Evolutionary conservation across 2,113 vertebrate genomes (phyloP).

Genomic region (Rallus limicola): DNA sequence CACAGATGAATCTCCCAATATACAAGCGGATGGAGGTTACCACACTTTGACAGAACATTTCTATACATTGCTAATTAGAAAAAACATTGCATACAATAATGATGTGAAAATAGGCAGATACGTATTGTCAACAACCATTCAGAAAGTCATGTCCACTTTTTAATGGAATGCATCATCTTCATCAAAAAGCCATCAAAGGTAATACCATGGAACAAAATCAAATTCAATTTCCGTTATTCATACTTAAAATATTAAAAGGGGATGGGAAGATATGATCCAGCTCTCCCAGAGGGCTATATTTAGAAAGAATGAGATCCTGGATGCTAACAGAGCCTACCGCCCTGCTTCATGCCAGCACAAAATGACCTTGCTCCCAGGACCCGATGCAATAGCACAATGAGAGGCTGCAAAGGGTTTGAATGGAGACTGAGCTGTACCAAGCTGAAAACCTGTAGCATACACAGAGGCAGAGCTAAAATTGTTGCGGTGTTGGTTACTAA

Average conservation of each 20-base stretch:
- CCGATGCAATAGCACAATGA: neutral
- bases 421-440: neutral
- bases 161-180: neutral
- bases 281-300: neutral
- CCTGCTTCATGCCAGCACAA: neutral
- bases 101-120: neutral
- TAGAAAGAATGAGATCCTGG: slow-evolving; percentile 14
- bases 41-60: neutral
- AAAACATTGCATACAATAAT: neutral
- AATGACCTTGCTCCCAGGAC: neutral
- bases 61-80: neutral
- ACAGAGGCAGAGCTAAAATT: neutral
- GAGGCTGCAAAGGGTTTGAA: neutral
- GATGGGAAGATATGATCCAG: neutral
- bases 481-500: neutral
- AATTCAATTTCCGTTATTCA: neutral
- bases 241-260: slow-evolving; percentile 24
- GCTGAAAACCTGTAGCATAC: neutral
- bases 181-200: slow-evolving; percentile 5
- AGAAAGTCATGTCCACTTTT: neutral
- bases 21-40: neutral
- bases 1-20: fast-evolving
- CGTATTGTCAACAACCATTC: neutral
- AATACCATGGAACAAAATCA: neutral
- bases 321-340: neutral